A percentile compares a stretch with the other conserved stretches of the same genome.
phyloP scores from a whole-genome alignment of 2,888 invertebrate genomes.

The Bugulina stolonifera region DNA sequence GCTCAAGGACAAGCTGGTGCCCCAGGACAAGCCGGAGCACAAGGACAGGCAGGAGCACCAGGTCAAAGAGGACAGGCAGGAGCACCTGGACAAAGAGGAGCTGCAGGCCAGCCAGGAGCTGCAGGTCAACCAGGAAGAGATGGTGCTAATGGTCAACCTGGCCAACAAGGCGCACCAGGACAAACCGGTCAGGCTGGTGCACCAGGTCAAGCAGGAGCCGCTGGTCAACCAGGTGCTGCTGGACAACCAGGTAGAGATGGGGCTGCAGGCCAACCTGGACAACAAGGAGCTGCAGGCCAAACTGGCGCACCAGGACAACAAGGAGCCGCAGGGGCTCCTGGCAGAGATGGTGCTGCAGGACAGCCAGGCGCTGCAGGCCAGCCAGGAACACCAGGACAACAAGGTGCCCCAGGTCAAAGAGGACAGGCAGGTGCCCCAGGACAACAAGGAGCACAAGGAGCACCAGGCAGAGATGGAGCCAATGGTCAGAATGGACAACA shows the following conservation, averaged over 20 bases:
- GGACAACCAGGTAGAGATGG: conserved; percentile 26
- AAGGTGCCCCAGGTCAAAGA: conserved; percentile 33
- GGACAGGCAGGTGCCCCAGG: conserved; percentile 18
- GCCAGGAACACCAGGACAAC: conserved; percentile 30
- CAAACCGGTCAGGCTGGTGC: neutral
- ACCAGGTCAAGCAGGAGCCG: conserved; percentile 3
- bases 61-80: neutral
- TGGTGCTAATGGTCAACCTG: conserved; percentile 26
- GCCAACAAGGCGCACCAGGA: conserved; percentile 24
- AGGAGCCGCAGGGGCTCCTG: conserved; percentile 25
- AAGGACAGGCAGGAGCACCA: neutral
- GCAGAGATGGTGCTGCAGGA: conserved; percentile 26
- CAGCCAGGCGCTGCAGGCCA: conserved; percentile 26
- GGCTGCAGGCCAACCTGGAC: conserved; percentile 25
- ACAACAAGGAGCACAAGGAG: neutral
- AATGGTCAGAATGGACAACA: neutral
- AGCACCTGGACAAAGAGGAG: neutral
- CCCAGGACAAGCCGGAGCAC: neutral
- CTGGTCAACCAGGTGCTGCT: conserved; percentile 14
- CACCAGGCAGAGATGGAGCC: neutral
- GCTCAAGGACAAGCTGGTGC: neutral
- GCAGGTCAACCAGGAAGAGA: neutral
- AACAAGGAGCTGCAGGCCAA: conserved; percentile 9
- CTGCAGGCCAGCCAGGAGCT: neutral
- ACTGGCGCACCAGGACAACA: conserved; percentile 23